Percentiles rank a stretch among this genome's conserved stretches.
These are phyloP conservation scores for Cheiracanthium punctorium DNA, from an alignment of 2,888 invertebrate species.

Conservation along the genomic window DNA sequence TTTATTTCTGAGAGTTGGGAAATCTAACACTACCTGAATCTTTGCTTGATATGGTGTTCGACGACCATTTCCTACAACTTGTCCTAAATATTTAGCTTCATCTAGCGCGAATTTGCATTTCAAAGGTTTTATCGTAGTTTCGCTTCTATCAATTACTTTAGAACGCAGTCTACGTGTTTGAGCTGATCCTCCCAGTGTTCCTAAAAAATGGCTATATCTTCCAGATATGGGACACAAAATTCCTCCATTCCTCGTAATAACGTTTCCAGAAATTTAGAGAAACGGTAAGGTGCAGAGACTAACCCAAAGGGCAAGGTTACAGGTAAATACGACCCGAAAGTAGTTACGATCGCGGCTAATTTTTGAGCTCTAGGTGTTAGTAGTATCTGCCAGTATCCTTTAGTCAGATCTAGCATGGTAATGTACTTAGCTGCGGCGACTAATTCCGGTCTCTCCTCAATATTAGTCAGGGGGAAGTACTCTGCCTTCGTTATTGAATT, in stretches of 20 bases:
- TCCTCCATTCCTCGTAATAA: background rate
- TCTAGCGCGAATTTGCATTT: background rate
- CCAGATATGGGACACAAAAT: background rate
- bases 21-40: conserved; percentile 36
- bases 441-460: background rate
- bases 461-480: conserved; percentile 8
- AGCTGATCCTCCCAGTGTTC: too few species aligned
- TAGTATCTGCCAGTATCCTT: conserved; percentile 19
- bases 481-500: background rate
- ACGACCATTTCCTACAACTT: background rate
- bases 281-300: too few species aligned
- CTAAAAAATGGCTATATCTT: too few species aligned
- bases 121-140: conserved; percentile 1
- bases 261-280: background rate
- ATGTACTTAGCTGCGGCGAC: conserved; percentile 5
- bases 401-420: background rate
- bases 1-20: conserved; percentile 24
- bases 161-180: background rate
- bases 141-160: background rate
- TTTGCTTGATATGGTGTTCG: background rate
- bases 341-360: too few species aligned
- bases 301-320: too few species aligned
- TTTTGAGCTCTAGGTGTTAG: background rate
- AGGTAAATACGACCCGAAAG: too few species aligned
- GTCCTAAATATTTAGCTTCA: background rate